Evolutionary conservation across 2,113 vertebrate genomes (phyloP), one percentile per base, ranked within the genome.

Genomic region (Phoxinus phoxinus): DNA sequence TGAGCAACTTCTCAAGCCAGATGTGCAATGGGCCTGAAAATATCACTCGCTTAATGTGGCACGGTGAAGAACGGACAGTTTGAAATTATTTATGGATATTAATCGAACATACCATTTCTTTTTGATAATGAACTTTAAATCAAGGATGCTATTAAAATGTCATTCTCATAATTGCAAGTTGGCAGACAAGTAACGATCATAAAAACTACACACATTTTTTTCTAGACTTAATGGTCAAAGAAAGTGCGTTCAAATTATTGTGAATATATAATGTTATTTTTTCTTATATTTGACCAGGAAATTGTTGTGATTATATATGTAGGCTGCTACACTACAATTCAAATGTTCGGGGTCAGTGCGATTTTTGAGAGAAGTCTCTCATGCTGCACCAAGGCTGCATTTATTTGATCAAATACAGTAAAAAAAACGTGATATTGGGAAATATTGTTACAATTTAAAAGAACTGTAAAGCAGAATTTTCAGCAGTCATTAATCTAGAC

Each of bases 1-100:
- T 83, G 51, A 69, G 56, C 58, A n/a, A 69, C 53, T 41, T 41
- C 41, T 84, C 23, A 46, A 78, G 69, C 71, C 53, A 83, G 78
- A 85, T 83, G 65, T 65, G 30, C 69, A 75, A 37, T 65, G 67
- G 44, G 19, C 35, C 44, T 37, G 27, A 78, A 53, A 74, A 53
- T 27, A 83, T 25, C 32, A n/a, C 67, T 85, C 21, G 12, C 21
- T 30, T 25, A 48, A 30, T 37, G 19, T 44, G 83, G 81, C 35
- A 71, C 1, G 0, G n/a, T 85, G 44, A 46, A 80, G 27, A 59
- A 51, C 30, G 27, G 25, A 53, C 15, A 53, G 27, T 53, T 76
- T 76, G 27, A 76, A 76, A 76, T 19, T 17, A 76, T 30, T 76
- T 6, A 30, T 32, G 46, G 46, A 76, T 76, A 19, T 30, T 12